Base-by-base conservation (phyloP, 2,797 vertebrate genomes). In the Chanos chanos region DNA sequence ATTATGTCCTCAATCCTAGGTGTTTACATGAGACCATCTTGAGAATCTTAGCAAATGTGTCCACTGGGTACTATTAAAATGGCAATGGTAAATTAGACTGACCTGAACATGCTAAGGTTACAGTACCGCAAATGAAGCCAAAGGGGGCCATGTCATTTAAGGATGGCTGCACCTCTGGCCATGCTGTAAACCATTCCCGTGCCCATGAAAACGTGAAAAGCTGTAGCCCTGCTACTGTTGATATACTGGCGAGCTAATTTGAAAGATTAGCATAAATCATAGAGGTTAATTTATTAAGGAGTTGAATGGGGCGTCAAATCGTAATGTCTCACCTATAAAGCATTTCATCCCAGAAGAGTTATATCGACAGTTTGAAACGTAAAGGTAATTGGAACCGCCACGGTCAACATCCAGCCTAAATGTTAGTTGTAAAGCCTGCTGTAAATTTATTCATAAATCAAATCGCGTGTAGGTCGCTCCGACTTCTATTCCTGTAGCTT, bases 301-400 rank as follows among this genome's bases (percentile, higher is more conserved):
- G 56, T 71, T 74, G 68, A 72, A 47, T 73, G 75, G 52, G 71
- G 31, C 45, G 54, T 41, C 48, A 53, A 76, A 71, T 54, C 40
- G 52, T 76, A 72, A 68, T 62, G 59, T 36, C 2, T 2, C 0
- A 13, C 56, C 66, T 43, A 70, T 80, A 79, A 85, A 84, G 56
- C 58, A 39, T 80, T 76, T 77, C 68, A 81, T 71, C 64, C 65
- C 44, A 50, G 45, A 43, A 74, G 68, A 72, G 83, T 72, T 53
- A 65, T 72, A 77, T 61, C 74, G 71, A 64, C 73, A 77, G 44
- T 75, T 82, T 79, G 60, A 75, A 71, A 70, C 66, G 69, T 62
- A 56, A 72, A 60, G 70, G 71, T 79, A 82, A 28, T 74, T 16
- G 69, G 70, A 85, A 56, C 70, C 54, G 25, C 67, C 59, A 28